Base-by-base conservation (phyloP, 2,888 invertebrate genomes). In the Meiosimyza platycephala region DNA sequence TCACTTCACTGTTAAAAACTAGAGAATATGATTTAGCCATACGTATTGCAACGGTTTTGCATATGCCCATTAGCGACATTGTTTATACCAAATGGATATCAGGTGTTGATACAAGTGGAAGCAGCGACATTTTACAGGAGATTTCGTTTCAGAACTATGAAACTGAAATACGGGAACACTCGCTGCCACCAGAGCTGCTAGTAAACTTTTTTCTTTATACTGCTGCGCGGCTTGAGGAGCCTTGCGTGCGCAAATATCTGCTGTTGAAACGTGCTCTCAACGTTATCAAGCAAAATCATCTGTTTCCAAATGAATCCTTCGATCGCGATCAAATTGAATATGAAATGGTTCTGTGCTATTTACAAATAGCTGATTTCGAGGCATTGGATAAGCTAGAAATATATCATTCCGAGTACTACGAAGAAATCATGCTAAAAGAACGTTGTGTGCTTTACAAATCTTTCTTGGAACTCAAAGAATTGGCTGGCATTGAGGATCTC, bases 161-260 rank as follows among this genome's bases (percentile, higher is more conserved):
- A 75, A 85, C 88, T 64, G 90, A 91, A 66, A 92, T 93, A 76
- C 88, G 89, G 77, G 87, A 89, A 50, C 89, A 91, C 68, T 86
- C 90, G 0, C 90, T 94, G 0, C 86, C 90, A 0, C 90, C 92
- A 16, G 89, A 90, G 74, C 88, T 90, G 18, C 90, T 92, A 1
- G 90, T 92, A 0, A 88, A 90, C 76, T 94, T 93, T 82, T 90
- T 92, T 55, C 86, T 91, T 1, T 88, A 89, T 70, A 82, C 84
- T 0, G 89, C 90, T 0, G 88, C 89, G 3, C 88, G 89, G 75
- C 88, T 91, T 48, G 80, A 80, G 0, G 85, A 89, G 28, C 70
- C 78, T 0, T 76, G 79, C 3, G 74, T 76, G 9, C 82, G 82
- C 47, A 90, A 89, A 77, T 92, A 91, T 82, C 89, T 90, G 51